Evolutionary conservation across 2,888 invertebrate genomes (phyloP).

Genomic region (Molorchus minor): DNA sequence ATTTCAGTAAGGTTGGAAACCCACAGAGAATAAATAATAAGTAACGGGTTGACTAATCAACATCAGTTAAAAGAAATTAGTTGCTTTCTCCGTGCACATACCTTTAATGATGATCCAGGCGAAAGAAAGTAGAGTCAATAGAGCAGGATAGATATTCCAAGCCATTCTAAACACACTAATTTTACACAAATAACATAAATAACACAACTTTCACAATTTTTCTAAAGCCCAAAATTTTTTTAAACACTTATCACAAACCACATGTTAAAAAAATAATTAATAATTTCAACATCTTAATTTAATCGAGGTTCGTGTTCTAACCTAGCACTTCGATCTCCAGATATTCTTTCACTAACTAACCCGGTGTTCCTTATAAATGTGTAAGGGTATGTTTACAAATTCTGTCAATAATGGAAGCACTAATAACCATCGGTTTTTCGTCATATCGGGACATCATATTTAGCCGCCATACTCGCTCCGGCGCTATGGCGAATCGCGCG

Average conservation of each 20-base stretch:
- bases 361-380: neutral
- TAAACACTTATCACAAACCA: conserved; percentile 8
- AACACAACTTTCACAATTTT: neutral
- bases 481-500: conserved; percentile 43
- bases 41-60: neutral
- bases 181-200: conserved; percentile 10
- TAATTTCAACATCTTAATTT: conserved; percentile 7
- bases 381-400: neutral
- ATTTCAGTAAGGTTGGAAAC: too few relatives aligned
- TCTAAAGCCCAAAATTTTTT: neutral
- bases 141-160: conserved; percentile 46
- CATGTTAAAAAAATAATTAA: conserved; percentile 2
- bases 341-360: conserved; percentile 1
- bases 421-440: conserved; percentile 2
- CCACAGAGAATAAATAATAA: too few relatives aligned
- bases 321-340: conserved; percentile 10
- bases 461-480: conserved; percentile 41
- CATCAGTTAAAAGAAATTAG: conserved; percentile 10
- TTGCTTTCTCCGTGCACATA: conserved; percentile 51
- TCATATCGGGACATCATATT: conserved; percentile 19
- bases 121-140: conserved; percentile 54
- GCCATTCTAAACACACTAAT: conserved; percentile 39
- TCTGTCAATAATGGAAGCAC: conserved; percentile 13
- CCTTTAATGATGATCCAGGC: conserved; percentile 48
- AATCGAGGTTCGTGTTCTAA: conserved; percentile 12